Evolutionary conservation across 2,113 vertebrate species (phyloP).

Genomic region (Pelusios castaneus): DNA sequence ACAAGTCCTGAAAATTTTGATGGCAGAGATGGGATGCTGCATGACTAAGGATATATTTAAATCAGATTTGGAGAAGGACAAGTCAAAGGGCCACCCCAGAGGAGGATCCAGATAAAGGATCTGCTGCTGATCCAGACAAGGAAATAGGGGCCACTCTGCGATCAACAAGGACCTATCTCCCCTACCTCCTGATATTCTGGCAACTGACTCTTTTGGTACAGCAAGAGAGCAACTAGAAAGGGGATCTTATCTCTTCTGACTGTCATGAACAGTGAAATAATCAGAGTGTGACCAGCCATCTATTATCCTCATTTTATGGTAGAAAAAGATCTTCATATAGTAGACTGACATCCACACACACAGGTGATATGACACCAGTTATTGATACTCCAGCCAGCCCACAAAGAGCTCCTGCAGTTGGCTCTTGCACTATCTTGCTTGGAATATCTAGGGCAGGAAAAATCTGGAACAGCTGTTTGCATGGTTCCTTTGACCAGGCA

Average conservation of each 20-base stretch:
- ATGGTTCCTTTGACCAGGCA: background rate
- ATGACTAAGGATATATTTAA: background rate
- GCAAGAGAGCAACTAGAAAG: background rate
- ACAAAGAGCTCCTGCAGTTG: background rate
- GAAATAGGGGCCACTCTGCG: background rate
- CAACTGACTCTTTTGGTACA: background rate
- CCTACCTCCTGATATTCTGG: background rate
- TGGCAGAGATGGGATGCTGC: background rate
- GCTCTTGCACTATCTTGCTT: background rate
- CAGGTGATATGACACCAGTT: background rate
- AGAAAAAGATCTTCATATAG: background rate
- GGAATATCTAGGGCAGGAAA: background rate
- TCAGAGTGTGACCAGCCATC: background rate
- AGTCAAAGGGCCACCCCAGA: background rate
- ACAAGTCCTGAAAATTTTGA: background rate
- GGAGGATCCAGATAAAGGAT: background rate
- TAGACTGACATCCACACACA: background rate
- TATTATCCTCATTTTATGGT: background rate
- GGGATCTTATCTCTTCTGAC: background rate
- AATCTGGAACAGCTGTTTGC: background rate
- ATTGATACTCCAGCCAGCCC: background rate
- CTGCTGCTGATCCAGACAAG: background rate
- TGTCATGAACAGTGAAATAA: background rate
- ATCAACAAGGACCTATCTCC: background rate
- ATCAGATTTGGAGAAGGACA: background rate